A percentile compares a stretch with the other conserved stretches of the same genome.
These are phyloP conservation scores for Bombus huntii DNA, from an alignment of 1,140 invertebrate species.

Conservation along the genomic window DNA sequence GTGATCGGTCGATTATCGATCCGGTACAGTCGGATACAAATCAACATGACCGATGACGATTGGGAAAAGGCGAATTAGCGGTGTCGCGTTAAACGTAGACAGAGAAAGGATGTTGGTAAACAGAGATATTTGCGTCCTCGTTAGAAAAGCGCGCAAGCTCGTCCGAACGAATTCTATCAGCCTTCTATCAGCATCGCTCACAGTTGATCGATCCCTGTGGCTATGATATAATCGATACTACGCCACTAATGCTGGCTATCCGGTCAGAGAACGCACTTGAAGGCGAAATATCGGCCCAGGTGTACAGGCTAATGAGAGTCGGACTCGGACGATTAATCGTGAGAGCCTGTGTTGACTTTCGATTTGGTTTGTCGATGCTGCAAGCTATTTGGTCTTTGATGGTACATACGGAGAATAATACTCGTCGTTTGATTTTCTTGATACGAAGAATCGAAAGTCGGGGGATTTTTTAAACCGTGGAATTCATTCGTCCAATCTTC, in stretches of 20 bases:
- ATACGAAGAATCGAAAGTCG: too few relatives aligned
- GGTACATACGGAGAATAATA: neutral
- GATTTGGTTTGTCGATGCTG: neutral
- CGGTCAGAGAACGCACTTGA: conserved; percentile 26
- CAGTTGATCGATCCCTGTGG: conserved; percentile 25
- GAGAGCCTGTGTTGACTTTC: conserved; percentile 14
- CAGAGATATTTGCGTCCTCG: conserved; percentile 58
- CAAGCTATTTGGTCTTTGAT: neutral
- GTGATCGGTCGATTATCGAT: conserved; percentile 11
- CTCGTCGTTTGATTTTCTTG: neutral
- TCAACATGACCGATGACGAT: conserved; percentile 18
- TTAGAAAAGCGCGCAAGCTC: conserved; percentile 54
- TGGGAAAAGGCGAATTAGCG: conserved; percentile 10
- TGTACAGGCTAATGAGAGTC: conserved; percentile 41
- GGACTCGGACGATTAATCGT: conserved; percentile 31
- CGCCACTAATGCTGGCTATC: neutral
- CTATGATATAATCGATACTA: conserved; percentile 42
- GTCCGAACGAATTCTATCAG: conserved; percentile 24
- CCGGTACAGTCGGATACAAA: neutral
- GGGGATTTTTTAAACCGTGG: rapidly evolving
- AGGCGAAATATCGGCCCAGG: conserved; percentile 42
- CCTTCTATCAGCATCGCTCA: neutral
- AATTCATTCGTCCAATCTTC: too few relatives aligned
- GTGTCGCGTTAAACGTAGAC: neutral
- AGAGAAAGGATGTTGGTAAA: conserved; percentile 18